Evolutionary conservation across 2,888 invertebrate species (phyloP), one percentile per base, ranked within the genome.

Genomic region (Euplexia lucipara): DNA sequence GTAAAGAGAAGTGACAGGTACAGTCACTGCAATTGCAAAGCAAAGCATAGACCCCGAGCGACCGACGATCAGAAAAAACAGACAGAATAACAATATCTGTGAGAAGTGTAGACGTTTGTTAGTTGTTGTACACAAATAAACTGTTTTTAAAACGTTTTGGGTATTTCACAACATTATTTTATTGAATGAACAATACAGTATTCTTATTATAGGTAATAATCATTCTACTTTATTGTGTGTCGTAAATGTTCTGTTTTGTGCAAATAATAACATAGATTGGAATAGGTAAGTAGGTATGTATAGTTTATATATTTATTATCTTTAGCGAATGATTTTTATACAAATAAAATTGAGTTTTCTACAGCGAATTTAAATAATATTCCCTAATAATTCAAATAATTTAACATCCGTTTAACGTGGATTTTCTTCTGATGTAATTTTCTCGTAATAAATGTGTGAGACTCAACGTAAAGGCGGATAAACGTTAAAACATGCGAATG

Each of bases 211-310:
- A 26, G 39, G 18, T 45, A 5, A 18, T 26, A 53, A 10, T 18
- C n/a, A 26, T 30, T 44, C 0, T 14, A n/a, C n/a, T n/a, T 49
- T 44, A 44, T 20, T 26, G 68, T 68, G 49, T 30, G 18, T 30
- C 10, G 6, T 66, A 39, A 20, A 12, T 56, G 34, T 14, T 47
- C 20, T 34, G 10, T 37, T 14, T 67, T 39, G 32, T 58, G 48
- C 26, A 34, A 42, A 1, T 48, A 67, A 12, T 10, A 1, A 10
- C 8, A 0, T 12, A 54, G 1, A 44, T 51, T 49, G 39, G 20
- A 45, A 44, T 49, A 69, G 39, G 69, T 67, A 59, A 67, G 67
- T 67, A n/a, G n/a, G n/a, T n/a, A n/a, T n/a, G n/a, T n/a, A n/a
- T n/a, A n/a, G n/a, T n/a, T n/a, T n/a, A 20, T 9, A 35, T 26